Conservation (phyloP, 2,888 invertebrate genomes). For the Mimas tiliae region DNA sequence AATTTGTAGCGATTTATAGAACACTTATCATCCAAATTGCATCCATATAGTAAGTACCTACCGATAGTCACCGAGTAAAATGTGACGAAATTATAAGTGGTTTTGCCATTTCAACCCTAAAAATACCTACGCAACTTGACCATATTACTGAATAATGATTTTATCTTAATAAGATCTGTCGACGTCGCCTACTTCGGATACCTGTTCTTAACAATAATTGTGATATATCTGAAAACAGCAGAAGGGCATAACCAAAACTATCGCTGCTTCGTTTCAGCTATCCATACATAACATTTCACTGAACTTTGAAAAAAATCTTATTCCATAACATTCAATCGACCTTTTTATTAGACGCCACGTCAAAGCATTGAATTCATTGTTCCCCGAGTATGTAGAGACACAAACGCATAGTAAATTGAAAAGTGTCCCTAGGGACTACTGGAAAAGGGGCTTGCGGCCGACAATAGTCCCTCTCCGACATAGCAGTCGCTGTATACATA, state of each 20-base stretch:
- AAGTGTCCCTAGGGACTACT: slow-evolving; percentile 4
- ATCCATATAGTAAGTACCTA: too few species aligned
- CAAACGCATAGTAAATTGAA: slow-evolving; percentile 23
- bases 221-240: background rate
- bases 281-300: background rate
- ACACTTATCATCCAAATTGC: too few species aligned
- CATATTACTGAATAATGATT: too few species aligned
- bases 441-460: background rate
- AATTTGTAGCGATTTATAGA: too few species aligned
- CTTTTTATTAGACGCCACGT: background rate
- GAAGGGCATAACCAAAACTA: too few species aligned
- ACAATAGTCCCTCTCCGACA: background rate
- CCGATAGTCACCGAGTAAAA: too few species aligned
- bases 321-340: background rate
- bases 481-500: slow-evolving; percentile 4
- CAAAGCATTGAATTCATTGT: slow-evolving; percentile 8
- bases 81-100: too few species aligned
- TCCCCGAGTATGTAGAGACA: background rate
- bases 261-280: background rate
- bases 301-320: background rate
- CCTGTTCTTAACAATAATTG: background rate
- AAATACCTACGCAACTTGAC: too few species aligned
- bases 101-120: too few species aligned
- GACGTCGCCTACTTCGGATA: background rate
- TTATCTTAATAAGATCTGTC: too few species aligned